These are phyloP conservation scores for Maconellicoccus hirsutus DNA, from an alignment of 1,140 invertebrate species.

Conservation along the genomic window DNA sequence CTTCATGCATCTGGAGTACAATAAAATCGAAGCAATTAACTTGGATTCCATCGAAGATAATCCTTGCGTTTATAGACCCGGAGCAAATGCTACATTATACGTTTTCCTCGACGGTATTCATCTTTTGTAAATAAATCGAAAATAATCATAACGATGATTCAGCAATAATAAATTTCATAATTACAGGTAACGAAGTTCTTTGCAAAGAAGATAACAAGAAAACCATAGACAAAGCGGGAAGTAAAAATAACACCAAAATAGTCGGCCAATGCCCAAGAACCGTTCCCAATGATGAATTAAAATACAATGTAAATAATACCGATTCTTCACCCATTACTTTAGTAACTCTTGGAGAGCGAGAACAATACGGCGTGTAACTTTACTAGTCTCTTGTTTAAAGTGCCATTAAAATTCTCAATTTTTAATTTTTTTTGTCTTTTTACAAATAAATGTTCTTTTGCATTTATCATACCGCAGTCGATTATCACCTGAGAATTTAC, in stretches of 20 bases:
- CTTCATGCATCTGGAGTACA: neutral
- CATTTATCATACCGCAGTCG: no score
- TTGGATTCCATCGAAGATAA: neutral
- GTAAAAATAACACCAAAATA: neutral
- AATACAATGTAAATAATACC: neutral
- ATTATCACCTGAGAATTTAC: no score
- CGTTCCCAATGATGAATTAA: neutral
- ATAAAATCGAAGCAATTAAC: neutral
- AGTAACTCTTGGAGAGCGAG: neutral
- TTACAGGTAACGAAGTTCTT: neutral
- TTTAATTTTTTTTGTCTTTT: no score
- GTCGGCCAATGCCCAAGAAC: neutral
- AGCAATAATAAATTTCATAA: neutral
- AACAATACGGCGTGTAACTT: no score
- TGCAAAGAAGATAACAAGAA: neutral
- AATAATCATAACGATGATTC: no score
- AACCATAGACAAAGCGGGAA: neutral
- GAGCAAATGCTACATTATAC: constrained; percentile 9
- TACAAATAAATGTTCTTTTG: no score
- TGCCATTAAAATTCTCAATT: no score
- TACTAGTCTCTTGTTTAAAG: no score
- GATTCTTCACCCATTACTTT: neutral
- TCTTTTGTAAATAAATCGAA: neutral
- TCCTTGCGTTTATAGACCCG: neutral
- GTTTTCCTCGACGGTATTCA: neutral